Evolutionary conservation across 1,140 invertebrate species (phyloP), one percentile per base, ranked within the genome.

Genomic region (Triops longicaudatus): DNA sequence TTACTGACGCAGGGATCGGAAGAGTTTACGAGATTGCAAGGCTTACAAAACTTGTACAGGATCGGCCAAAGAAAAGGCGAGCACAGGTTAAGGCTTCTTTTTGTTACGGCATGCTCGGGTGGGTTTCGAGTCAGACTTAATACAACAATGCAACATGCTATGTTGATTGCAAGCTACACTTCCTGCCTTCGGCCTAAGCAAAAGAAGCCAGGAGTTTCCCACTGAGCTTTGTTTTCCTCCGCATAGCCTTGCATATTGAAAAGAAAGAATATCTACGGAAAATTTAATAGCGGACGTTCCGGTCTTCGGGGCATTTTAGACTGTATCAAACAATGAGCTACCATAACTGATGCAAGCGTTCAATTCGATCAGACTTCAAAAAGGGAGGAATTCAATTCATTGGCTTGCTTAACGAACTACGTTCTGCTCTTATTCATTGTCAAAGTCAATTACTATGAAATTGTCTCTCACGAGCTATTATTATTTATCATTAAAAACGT

Each of bases 141-240:
- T 1, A 9, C 50, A 63, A 63, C 50, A 63, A 63, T 63, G 50
- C 50, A 63, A 63, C 50, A 63, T 63, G 50, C 50, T 6, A 63
- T 63, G 14, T 22, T 63, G 50, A 63, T 63, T 63, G 50, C 50
- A 63, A 63, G 50, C 17, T 63, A 63, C 50, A 63, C 50, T 63
- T 63, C 50, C 50, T 63, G 50, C 50, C 50, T 22, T 63, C 50
- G 50, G 50, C 50, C 50, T 63, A 63, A 63, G 50, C 14, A 12
- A 63, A 63, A 22, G 17, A 63, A 63, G 50, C 50, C 50, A 10
- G 50, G 50, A 63, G 50, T 63, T 63, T 63, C 50, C 50, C 50
- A 63, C 50, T 63, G 50, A 63, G 50, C 50, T n/a, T 63, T 63
- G 50, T 63, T 63, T 22, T n/a, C 17, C 50, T 63, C 50, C 31